Percentiles rank a stretch among this genome's conserved stretches.
phyloP scores from a whole-genome alignment of 2,113 vertebrate genomes.

The Rhinopomastus cyanomelas region DNA sequence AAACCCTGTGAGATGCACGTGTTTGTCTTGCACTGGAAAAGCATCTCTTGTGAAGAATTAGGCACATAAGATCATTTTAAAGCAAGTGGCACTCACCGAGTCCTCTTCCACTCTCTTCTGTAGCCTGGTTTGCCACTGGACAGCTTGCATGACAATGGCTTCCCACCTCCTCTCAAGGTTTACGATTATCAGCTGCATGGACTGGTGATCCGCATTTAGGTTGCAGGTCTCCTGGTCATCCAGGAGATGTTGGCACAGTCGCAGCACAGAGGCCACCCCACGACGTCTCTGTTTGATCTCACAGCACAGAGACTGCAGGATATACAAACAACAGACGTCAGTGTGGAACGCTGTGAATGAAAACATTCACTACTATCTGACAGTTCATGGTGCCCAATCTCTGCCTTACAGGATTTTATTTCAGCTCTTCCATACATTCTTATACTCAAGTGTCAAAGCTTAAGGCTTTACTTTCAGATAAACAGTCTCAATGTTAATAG shows the following conservation, averaged over 20 bases:
- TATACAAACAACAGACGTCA: slow-evolving; percentile 35
- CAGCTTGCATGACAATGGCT: slow-evolving; percentile 96
- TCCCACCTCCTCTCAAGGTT: slow-evolving; percentile 98
- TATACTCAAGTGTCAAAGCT: neutral
- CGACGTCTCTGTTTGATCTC: slow-evolving; percentile 89
- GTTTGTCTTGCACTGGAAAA: neutral
- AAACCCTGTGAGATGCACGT: neutral
- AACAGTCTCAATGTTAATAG: neutral
- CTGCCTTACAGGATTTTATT: neutral
- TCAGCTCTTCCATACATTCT: slow-evolving; percentile 1
- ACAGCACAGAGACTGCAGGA: slow-evolving; percentile 84
- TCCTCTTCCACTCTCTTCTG: slow-evolving; percentile 82
- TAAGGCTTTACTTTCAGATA: slow-evolving; percentile 5
- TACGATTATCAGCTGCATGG: slow-evolving; percentile 91
- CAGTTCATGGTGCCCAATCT: neutral
- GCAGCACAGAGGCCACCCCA: slow-evolving; percentile 89
- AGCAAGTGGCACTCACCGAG: slow-evolving; percentile 77
- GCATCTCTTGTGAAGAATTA: neutral
- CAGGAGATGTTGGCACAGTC: slow-evolving; percentile 92
- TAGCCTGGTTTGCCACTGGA: slow-evolving; percentile 94
- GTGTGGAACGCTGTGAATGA: neutral
- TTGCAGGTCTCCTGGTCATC: slow-evolving; percentile 85
- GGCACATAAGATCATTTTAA: neutral
- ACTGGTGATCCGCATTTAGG: slow-evolving; percentile 87
- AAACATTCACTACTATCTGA: neutral